Percentiles rank a stretch among this genome's conserved stretches.
Evolutionary conservation across 2,888 invertebrate genomes (phyloP).

Genomic region (Dastarcus helophoroides): DNA sequence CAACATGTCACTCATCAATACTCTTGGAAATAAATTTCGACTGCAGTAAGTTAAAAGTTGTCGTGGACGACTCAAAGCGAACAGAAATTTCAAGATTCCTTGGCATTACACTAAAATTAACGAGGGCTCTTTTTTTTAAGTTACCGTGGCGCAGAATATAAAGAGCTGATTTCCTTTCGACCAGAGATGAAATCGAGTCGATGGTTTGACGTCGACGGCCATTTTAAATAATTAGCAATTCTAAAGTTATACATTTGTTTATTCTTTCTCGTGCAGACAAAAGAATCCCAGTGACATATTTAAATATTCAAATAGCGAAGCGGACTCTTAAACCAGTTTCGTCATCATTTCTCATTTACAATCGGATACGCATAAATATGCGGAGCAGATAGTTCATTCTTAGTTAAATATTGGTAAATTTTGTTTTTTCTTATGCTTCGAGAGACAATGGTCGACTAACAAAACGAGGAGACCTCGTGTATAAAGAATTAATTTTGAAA

Average conservation of each 20-base stretch:
- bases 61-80: slow-evolving; percentile 11
- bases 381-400: slow-evolving; percentile 7
- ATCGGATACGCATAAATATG: slow-evolving; percentile 12
- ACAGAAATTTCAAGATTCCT: slow-evolving; percentile 20
- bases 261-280: slow-evolving; percentile 30
- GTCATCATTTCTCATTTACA: slow-evolving; percentile 10
- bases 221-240: slow-evolving; percentile 35
- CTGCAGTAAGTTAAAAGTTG: slow-evolving; percentile 21
- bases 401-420: too few relatives aligned
- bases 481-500: too few relatives aligned
- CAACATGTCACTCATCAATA: slow-evolving; percentile 36
- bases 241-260: slow-evolving; percentile 34
- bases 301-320: slow-evolving; percentile 33
- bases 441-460: too few relatives aligned
- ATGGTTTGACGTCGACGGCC: slow-evolving; percentile 23
- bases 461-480: too few relatives aligned
- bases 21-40: slow-evolving; percentile 20
- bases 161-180: slow-evolving; percentile 14
- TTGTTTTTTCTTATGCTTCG: too few relatives aligned
- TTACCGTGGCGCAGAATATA: slow-evolving; percentile 20
- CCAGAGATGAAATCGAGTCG: slow-evolving; percentile 18
- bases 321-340: slow-evolving; percentile 9
- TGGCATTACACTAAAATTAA: slow-evolving; percentile 27
- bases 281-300: slow-evolving; percentile 34
- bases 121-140: slow-evolving; percentile 26